These are phyloP conservation scores for Jordanella pulchra DNA, from an alignment of 2,797 vertebrate species.

Conservation along the genomic window DNA sequence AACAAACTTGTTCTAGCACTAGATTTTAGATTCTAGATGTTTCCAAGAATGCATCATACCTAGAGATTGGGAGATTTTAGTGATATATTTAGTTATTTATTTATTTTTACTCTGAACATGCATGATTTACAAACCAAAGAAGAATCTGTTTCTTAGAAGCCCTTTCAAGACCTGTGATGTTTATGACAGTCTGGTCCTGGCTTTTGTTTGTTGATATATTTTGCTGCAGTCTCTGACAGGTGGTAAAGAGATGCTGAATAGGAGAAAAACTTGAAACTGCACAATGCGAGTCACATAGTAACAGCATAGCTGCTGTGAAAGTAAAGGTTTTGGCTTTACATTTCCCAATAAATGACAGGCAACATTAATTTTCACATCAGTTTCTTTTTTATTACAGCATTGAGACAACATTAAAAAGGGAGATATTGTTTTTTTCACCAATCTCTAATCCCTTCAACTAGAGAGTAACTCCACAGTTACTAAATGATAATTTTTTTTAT, in stretches of 20 bases:
- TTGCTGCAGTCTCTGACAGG: not conserved
- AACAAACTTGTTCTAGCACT: slow-evolving; percentile 2
- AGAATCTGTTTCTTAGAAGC: not conserved
- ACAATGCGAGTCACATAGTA: not conserved
- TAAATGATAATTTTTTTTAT: too few relatives aligned
- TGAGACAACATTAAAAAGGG: not conserved
- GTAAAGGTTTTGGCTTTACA: not conserved
- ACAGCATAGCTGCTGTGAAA: not conserved
- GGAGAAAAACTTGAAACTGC: not conserved
- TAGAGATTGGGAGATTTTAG: slow-evolving; percentile 9
- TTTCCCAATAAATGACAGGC: not conserved
- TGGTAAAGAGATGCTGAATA: not conserved
- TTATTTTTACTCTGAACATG: not conserved
- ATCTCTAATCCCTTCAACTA: too few relatives aligned
- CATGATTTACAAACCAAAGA: not conserved
- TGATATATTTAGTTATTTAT: not conserved
- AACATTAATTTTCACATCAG: not conserved
- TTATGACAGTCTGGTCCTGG: not conserved
- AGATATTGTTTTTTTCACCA: too few relatives aligned
- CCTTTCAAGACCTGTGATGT: not conserved
- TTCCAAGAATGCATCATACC: slow-evolving; percentile 3
- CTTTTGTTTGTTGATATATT: not conserved
- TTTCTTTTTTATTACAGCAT: not conserved
- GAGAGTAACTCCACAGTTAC: too few relatives aligned
- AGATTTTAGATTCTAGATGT: too few relatives aligned